Percentiles rank a stretch among this genome's conserved stretches.
These are phyloP conservation scores for Vultur gryphus DNA, from an alignment of 2,797 vertebrate genomes.

Conservation along the genomic window DNA sequence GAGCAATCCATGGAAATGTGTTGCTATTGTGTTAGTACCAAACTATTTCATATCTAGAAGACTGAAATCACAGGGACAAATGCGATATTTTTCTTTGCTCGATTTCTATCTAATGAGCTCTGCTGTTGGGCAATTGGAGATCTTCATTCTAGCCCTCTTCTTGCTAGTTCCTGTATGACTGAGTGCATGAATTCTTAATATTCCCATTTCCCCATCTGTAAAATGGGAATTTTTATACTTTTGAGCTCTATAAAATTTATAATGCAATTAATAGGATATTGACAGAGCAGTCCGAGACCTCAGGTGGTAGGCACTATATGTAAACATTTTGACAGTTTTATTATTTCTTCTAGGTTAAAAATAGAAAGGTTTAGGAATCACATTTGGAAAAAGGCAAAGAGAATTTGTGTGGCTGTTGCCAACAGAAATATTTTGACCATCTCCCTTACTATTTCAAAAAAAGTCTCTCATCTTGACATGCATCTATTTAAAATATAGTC, in stretches of 20 bases:
- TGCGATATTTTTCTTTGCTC: conserved; percentile 37
- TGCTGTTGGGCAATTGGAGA: conserved; percentile 43
- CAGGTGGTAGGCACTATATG: conserved; percentile 39
- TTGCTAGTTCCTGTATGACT: conserved; percentile 37
- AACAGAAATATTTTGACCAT: not conserved
- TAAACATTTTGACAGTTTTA: conserved; percentile 57
- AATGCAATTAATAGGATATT: conserved; percentile 64
- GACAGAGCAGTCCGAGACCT: conserved; percentile 47
- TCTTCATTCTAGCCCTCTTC: conserved; percentile 10
- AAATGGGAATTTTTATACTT: conserved; percentile 59
- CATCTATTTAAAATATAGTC: not conserved
- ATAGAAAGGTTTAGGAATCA: not conserved
- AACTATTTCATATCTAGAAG: conserved; percentile 44
- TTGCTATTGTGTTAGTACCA: conserved; percentile 49
- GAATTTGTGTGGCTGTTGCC: not conserved
- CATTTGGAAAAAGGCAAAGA: not conserved
- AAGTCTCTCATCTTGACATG: not conserved
- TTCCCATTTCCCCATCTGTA: conserved; percentile 51
- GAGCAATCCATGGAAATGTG: conserved; percentile 49
- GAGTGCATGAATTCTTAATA: conserved; percentile 60
- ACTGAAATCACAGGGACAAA: conserved; percentile 41
- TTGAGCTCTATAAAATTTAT: conserved; percentile 56
- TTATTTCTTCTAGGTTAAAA: conserved; percentile 37
- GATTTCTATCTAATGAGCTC: conserved; percentile 42
- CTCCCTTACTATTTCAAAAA: not conserved